phyloP scores from a whole-genome alignment of 30 jellyfish, hydroid and myxozoan species.

The Phacellophora camtschatica region DNA sequence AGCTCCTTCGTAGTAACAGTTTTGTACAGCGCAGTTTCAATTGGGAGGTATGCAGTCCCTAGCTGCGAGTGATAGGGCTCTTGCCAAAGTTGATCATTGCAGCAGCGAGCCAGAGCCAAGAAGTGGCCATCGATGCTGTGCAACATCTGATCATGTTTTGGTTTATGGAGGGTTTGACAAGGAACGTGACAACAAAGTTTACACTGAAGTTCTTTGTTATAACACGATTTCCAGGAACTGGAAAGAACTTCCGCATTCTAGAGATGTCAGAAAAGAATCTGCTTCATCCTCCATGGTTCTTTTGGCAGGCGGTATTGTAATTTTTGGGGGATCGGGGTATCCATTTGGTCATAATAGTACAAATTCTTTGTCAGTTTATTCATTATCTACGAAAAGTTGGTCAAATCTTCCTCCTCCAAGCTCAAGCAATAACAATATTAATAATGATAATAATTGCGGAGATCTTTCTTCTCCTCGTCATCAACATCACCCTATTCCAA shows the following conservation, averaged over 20 bases:
- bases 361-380: conserved; percentile 37
- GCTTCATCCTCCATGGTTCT: conserved; percentile 79
- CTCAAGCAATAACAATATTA: background rate
- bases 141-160: conserved; percentile 37
- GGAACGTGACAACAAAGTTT: background rate
- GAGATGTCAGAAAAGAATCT: conserved; percentile 23
- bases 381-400: conserved; percentile 59
- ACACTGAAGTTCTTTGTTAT: conserved; percentile 60
- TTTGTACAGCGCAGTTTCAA: no score
- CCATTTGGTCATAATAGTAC: conserved; percentile 74
- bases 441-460: no score
- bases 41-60: no score
- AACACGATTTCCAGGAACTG: conserved; percentile 70
- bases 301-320: conserved; percentile 14
- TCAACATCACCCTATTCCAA: conserved; percentile 65
- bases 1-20: no score
- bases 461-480: no score
- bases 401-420: background rate
- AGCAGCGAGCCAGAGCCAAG: conserved; percentile 66
- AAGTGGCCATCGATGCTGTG: conserved; percentile 92
- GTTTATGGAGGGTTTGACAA: conserved; percentile 83
- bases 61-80: background rate
- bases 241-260: conserved; percentile 58
- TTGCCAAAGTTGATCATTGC: background rate
- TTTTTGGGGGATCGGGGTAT: conserved; percentile 85